Evolutionary conservation across 2,797 vertebrate species (phyloP), one percentile per base, ranked within the genome.

Genomic region (Choloepus didactylus): DNA sequence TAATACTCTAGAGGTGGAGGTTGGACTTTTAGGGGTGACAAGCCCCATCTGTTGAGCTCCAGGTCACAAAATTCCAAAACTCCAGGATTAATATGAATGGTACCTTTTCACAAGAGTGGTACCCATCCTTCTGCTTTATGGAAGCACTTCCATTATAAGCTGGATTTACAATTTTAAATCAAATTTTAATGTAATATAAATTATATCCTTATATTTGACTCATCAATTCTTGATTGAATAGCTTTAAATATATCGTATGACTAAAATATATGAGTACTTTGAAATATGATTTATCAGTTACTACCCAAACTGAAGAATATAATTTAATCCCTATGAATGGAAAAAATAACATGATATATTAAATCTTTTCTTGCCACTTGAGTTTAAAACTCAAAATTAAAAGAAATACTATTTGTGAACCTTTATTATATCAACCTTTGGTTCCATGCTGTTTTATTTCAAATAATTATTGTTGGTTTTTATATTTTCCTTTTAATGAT

Each of bases 251-350:
- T n/a, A n/a, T 83, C 79, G 5, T 73, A 41, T 72, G 31, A 62
- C 41, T 76, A 81, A 89, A 87, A 56, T 92, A 62, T 31, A 73
- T 51, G 27, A 80, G 18, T 1, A 79, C 51, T 59, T 64, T 25
- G 87, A 90, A 79, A 21, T 91, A 49, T 91, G 51, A n/a, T 59
- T 87, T 97, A 88, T n/a, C 88, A 87, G 67, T 80, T 82, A 35
- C 27, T 87, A 70, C 5, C n/a, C 56, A 89, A 94, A 89, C n/a
- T 85, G n/a, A n/a, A 77, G 49, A 60, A 38, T 60, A 83, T 92
- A 75, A 56, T 56, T 75, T 54, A 92, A 88, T 95, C 25, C 18
- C 54, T 90, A 31, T 49, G 35, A 79, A 31, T 83, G 59, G 59
- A 25, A 60, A 96, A 95, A 62, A 21, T 12, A 44, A 44, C 7